These are phyloP conservation scores for Thaumetopoea pityocampa DNA, from an alignment of 1,140 invertebrate genomes.

Conservation along the genomic window DNA sequence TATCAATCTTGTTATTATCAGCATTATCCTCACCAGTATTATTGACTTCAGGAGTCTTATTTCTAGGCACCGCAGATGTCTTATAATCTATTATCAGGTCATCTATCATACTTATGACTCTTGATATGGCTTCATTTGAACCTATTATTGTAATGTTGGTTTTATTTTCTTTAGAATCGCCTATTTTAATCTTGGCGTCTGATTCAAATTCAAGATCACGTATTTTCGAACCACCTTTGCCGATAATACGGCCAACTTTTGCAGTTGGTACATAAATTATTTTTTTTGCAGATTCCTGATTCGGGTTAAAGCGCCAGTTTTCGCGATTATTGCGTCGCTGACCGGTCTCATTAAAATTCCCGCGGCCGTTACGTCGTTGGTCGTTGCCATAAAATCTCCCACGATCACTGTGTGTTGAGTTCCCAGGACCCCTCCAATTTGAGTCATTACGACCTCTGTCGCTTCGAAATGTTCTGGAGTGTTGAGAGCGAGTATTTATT, in stretches of 20 bases:
- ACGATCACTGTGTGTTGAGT: no score
- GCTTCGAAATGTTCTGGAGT: slow-evolving; percentile 24
- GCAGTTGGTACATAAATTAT: slow-evolving; percentile 47
- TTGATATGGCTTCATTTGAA: slow-evolving; percentile 66
- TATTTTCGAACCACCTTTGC: slow-evolving; percentile 86
- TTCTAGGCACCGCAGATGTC: slow-evolving; percentile 21
- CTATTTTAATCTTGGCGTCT: slow-evolving; percentile 56
- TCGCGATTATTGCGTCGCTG: slow-evolving; percentile 22
- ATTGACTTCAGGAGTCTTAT: slow-evolving; percentile 2
- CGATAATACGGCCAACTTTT: slow-evolving; percentile 72
- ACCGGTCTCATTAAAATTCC: slow-evolving; percentile 6
- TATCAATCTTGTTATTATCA: no score
- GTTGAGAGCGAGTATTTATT: slow-evolving; percentile 28
- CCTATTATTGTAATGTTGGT: slow-evolving; percentile 76
- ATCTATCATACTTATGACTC: slow-evolving; percentile 77
- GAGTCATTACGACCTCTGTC: slow-evolving; percentile 26
- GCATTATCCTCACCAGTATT: no score
- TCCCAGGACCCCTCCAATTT: slow-evolving; percentile 43
- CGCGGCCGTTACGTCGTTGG: slow-evolving; percentile 3
- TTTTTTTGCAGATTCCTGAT: slow-evolving; percentile 43
- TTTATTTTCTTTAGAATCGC: slow-evolving; percentile 48
- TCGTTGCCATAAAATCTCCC: slow-evolving; percentile 6
- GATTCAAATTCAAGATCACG: slow-evolving; percentile 79
- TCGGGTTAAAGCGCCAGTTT: no score
- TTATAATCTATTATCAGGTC: slow-evolving; percentile 64